These are phyloP conservation scores for Argyra leucocephala DNA, from an alignment of 2,888 invertebrate genomes.

Conservation along the genomic window DNA sequence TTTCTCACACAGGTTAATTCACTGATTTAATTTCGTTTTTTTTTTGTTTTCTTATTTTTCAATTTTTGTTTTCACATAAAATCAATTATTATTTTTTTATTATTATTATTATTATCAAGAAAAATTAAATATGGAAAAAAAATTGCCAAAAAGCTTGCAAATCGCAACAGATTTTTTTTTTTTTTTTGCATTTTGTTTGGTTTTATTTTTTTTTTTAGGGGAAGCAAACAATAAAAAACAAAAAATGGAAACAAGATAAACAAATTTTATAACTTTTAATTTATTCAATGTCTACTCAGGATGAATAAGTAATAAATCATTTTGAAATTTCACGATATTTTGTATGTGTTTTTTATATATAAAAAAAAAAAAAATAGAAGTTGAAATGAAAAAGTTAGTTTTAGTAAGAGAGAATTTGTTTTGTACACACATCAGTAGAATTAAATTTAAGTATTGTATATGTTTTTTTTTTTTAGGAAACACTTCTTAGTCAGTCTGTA, in stretches of 20 bases:
- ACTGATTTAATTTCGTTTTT: no score
- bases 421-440: no score
- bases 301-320: background rate
- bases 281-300: constrained; percentile 3
- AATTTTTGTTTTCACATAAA: background rate
- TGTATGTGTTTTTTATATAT: background rate
- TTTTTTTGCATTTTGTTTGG: background rate
- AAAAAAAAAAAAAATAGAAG: no score
- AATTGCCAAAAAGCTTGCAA: background rate
- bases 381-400: no score
- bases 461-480: no score
- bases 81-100: background rate
- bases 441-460: no score
- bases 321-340: background rate
- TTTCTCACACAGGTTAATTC: background rate
- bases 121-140: background rate
- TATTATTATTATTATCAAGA: background rate
- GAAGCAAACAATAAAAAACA: background rate
- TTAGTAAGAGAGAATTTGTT: no score
- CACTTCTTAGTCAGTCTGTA: no score
- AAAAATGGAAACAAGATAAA: no score
- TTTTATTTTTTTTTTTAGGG: background rate
- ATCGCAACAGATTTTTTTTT: background rate
- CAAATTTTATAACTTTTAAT: background rate
- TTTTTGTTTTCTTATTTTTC: no score